Evolutionary conservation across 2,113 vertebrate species (phyloP).

Genomic region (Urocitellus parryii): DNA sequence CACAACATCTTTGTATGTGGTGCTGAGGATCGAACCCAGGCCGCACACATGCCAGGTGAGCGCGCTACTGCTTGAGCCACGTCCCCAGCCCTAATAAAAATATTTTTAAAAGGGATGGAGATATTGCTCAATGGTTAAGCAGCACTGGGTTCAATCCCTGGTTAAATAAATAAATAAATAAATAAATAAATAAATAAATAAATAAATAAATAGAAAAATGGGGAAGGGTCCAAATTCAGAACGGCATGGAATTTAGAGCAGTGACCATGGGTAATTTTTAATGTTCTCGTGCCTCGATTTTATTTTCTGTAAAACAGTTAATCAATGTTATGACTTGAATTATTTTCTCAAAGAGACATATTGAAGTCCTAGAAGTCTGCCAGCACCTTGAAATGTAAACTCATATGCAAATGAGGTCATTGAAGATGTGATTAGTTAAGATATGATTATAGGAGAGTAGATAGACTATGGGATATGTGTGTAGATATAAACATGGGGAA

Average conservation of each 20-base stretch:
- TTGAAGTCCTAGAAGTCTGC: not conserved
- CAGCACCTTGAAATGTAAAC: not conserved
- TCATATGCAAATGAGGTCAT: not conserved
- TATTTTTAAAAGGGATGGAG: too few species aligned
- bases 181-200: too few species aligned
- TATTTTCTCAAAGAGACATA: not conserved
- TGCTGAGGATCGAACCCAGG: too few species aligned
- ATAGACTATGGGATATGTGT: not conserved
- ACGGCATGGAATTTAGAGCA: not conserved
- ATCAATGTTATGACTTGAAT: not conserved
- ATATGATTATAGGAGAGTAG: not conserved
- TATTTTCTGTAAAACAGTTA: not conserved
- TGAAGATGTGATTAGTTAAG: conserved; percentile 4
- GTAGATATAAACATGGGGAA: not conserved
- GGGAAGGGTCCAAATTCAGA: not conserved
- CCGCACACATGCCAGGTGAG: too few species aligned
- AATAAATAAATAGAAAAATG: not conserved
- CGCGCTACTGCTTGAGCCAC: too few species aligned
- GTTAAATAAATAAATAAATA: too few species aligned
- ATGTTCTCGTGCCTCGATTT: not conserved
- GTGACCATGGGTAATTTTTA: not conserved
- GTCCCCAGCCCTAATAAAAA: too few species aligned
- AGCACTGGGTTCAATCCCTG: too few species aligned
- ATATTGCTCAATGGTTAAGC: too few species aligned
- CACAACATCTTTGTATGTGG: too few species aligned